Percentiles rank a stretch among this genome's conserved stretches.
phyloP scores from a whole-genome alignment of 1,140 invertebrate species.

The Papilio glaucus region DNA sequence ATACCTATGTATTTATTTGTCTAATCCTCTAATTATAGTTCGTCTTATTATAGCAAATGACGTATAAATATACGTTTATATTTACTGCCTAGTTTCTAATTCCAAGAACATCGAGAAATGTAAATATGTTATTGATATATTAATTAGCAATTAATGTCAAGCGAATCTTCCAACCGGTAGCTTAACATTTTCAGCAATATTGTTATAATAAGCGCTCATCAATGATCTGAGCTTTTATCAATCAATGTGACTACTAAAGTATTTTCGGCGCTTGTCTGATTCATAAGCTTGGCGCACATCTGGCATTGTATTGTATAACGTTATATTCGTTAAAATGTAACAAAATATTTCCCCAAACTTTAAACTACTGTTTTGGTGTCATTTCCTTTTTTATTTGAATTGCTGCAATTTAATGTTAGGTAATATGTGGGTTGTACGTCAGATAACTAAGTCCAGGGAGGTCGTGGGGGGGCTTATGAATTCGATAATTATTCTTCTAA shows the following conservation, averaged over 20 bases:
- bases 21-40: constrained; percentile 62
- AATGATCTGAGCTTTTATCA: constrained; percentile 30
- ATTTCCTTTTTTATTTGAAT: too few relatives aligned
- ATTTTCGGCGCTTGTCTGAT: constrained; percentile 33
- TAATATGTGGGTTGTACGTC: too few relatives aligned
- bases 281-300: constrained; percentile 30
- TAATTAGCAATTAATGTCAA: not conserved
- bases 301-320: constrained; percentile 35
- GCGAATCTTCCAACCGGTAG: too few relatives aligned
- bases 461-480: too few relatives aligned
- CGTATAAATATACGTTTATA: constrained; percentile 41
- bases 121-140: not conserved
- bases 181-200: not conserved
- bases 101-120: not conserved
- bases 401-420: too few relatives aligned
- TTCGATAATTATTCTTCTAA: too few relatives aligned
- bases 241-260: constrained; percentile 29
- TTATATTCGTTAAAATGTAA: constrained; percentile 25
- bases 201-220: not conserved
- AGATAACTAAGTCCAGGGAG: too few relatives aligned
- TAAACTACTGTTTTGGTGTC: not conserved
- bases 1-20: constrained; percentile 50
- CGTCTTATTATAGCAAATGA: constrained; percentile 42
- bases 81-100: constrained; percentile 14
- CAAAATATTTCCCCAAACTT: not conserved